These are phyloP conservation scores for Actenoides hombroni DNA, from an alignment of 2,113 vertebrate species.

Conservation along the genomic window DNA sequence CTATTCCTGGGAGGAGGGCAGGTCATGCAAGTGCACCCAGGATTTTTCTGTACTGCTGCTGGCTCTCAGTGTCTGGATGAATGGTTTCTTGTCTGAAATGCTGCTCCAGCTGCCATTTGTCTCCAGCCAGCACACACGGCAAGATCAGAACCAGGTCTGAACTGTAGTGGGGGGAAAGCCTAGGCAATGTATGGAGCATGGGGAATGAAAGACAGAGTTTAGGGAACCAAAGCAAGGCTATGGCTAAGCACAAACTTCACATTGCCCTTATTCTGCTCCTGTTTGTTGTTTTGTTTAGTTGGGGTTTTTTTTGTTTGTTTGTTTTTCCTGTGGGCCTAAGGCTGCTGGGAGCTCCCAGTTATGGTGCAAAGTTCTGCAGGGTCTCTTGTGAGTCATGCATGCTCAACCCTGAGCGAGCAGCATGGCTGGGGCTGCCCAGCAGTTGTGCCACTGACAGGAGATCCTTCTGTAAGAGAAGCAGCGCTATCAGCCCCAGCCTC, in stretches of 20 bases:
- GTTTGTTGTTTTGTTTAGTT: neutral
- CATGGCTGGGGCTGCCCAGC: neutral
- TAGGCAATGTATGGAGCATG: neutral
- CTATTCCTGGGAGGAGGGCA: neutral
- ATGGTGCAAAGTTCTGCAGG: neutral
- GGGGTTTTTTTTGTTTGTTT: too few relatives aligned
- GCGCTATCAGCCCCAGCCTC: neutral
- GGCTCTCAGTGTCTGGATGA: neutral
- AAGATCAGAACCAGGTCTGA: neutral
- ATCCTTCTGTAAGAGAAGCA: neutral
- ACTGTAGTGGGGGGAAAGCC: neutral
- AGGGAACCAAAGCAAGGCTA: neutral
- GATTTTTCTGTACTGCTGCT: fast-evolving
- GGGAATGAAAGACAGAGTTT: neutral
- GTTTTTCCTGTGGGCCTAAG: neutral
- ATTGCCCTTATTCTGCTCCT: neutral
- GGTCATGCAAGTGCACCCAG: neutral
- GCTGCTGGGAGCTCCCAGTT: neutral
- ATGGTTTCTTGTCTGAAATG: neutral
- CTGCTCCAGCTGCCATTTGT: neutral
- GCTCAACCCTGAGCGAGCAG: fast-evolving
- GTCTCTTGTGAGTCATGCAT: neutral
- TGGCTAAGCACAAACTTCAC: neutral
- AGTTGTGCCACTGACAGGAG: neutral
- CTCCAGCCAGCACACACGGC: neutral